A percentile compares a stretch with the other conserved stretches of the same genome.
These are phyloP conservation scores for Bombycilla garrulus DNA, from an alignment of 2,113 vertebrate species.

Conservation along the genomic window DNA sequence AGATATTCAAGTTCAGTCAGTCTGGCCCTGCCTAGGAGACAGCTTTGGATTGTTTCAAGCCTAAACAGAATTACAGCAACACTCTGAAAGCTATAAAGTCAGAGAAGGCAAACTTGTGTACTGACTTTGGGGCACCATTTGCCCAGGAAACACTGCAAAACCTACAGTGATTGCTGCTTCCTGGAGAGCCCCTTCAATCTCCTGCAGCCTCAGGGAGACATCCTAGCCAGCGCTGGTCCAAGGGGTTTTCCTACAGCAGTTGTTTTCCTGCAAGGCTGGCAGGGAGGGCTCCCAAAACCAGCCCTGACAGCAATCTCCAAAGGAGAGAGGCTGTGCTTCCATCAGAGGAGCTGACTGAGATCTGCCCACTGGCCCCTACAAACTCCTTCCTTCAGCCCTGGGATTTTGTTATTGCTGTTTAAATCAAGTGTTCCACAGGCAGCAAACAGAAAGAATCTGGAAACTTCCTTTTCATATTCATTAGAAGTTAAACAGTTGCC, in stretches of 20 bases:
- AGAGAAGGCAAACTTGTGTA: not conserved
- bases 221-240: not conserved
- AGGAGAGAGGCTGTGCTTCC: not conserved
- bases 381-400: not conserved
- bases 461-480: not conserved
- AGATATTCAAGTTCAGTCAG: not conserved
- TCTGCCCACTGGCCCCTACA: not conserved
- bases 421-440: not conserved
- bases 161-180: not conserved
- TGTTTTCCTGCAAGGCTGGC: not conserved
- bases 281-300: not conserved
- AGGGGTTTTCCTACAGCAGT: not conserved
- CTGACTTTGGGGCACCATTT: not conserved
- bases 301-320: not conserved
- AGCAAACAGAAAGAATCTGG: not conserved
- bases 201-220: not conserved
- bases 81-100: not conserved
- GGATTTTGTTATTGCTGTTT: not conserved
- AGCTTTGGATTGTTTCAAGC: not conserved
- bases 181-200: not conserved
- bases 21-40: not conserved
- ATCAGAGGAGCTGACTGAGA: not conserved
- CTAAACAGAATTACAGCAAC: not conserved
- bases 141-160: not conserved
- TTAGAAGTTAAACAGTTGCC: not conserved